A percentile compares a stretch with the other conserved stretches of the same genome.
Conservation (phyloP, 2,888 invertebrate genomes). For the Melolontha melolontha region DNA sequence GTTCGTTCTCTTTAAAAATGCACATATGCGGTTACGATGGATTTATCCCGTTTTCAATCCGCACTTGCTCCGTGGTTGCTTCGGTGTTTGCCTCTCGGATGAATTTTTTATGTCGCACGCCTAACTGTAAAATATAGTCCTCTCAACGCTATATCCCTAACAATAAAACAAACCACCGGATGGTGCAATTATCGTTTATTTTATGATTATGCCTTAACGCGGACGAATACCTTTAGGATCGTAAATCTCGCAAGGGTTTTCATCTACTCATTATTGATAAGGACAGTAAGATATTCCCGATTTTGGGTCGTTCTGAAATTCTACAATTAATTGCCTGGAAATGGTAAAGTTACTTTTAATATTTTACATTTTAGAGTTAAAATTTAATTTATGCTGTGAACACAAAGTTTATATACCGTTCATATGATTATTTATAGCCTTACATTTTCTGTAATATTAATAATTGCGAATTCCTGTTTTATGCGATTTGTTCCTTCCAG, state of each 20-base stretch:
- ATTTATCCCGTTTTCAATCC: constrained; percentile 42
- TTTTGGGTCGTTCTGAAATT: too few relatives aligned
- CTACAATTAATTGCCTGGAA: too few relatives aligned
- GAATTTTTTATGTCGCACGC: constrained; percentile 41
- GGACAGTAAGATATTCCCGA: constrained; percentile 6
- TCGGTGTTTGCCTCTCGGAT: constrained; percentile 23
- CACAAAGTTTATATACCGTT: too few relatives aligned
- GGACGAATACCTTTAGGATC: constrained; percentile 29
- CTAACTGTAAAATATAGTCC: constrained; percentile 35
- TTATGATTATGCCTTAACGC: constrained; percentile 35
- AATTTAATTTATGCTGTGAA: too few relatives aligned
- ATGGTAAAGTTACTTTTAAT: too few relatives aligned
- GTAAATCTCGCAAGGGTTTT: constrained; percentile 37
- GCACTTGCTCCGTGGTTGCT: constrained; percentile 21
- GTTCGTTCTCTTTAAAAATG: constrained; percentile 35
- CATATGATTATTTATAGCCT: too few relatives aligned
- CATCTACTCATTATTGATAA: constrained; percentile 38
- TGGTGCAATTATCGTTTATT: constrained; percentile 37
- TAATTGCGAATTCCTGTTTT: too few relatives aligned
- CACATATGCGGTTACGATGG: constrained; percentile 38
- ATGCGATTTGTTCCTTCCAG: too few relatives aligned
- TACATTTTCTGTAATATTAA: too few relatives aligned
- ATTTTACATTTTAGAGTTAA: too few relatives aligned
- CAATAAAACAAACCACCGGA: constrained; percentile 37
- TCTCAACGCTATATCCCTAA: constrained; percentile 36